Base-by-base conservation (phyloP, 2,113 vertebrate species). In the Sclerurus mexicanus region DNA sequence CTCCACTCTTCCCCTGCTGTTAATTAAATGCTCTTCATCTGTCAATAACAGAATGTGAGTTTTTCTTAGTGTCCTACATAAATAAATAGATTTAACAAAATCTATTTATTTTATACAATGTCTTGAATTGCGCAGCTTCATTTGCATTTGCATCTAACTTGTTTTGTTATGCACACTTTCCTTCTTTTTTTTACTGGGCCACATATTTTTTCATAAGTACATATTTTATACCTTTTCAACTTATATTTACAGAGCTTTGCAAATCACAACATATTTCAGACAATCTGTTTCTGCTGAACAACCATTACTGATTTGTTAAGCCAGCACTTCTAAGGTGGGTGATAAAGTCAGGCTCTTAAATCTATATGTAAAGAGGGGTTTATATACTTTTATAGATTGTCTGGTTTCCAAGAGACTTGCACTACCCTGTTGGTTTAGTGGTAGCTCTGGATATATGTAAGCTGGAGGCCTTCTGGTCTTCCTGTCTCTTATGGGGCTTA, bases 1-100 rank as follows among this genome's bases (percentile, higher is more conserved):
- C 13, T 90, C 33, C 17, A 40, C 39, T 90, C 47, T 95, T 85
- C 20, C 66, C 12, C 12, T 59, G 30, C 42, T 80, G 35, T 62
- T 84, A 92, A 83, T 88, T 80, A 87, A 96, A 79, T 95, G 85
- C 46, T 68, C 90, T 94, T 96, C 90, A 80, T 73, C 63, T 93
- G 85, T 66, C 63, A 46, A 44, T 58, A 92, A 76, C 30, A 68
- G 44, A 84, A 72, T 68, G 63, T 68, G 76, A 78, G 23, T 66
- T 96, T 93, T 91, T 93, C 49, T 69, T 66, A 58, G 69, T 73
- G 50, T 87, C 46, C n/a, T 17, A 37, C 31, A 67, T 42, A 85
- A 71, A 78, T 55, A 39, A 77, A 82, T 78, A 73, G 40, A 14
- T 42, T 42, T 42, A 42, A 42, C 40, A 42, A 42, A 86, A 88